Base-by-base conservation (phyloP, 2,113 vertebrate species). In the Halcyon senegalensis region DNA sequence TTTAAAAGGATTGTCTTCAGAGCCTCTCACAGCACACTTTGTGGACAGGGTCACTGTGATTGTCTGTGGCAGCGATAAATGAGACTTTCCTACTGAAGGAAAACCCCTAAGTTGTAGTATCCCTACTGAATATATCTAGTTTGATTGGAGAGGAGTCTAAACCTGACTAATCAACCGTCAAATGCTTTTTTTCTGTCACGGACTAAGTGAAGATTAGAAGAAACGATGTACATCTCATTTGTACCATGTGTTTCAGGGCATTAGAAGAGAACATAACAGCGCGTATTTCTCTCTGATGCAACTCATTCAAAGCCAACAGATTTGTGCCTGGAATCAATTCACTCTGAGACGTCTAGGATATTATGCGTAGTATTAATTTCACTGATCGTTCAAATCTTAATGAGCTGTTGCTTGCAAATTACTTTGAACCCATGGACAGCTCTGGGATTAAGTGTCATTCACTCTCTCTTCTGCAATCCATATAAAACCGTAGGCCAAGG, bases 21-120 rank as follows among this genome's bases (percentile, higher is more conserved):
- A 75, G 41, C 43, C 28, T 78, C 13, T 60, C 13, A 16, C 0
- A 2, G 46, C 81, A 51, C 0, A 0, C 18, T 70, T 55, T 78
- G 30, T 39, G 37, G 5, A 10, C 14, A 18, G 37, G 7, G 15
- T 66, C 58, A 63, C 30, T 4, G 0, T 63, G 48, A 68, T 53
- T 39, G 39, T 7, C 39, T 63, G 33, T 1, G 3, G 27, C 41
- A 59, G 41, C 16, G 27, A 72, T 10, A 66, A 72, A 70, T 1
- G 8, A 94, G 64, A 23, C 60, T 59, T 81, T 44, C n/a, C 31
- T 39, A 37, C 21, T 30, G n/a, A 72, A 82, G n/a, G 35, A 39
- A 63, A 68, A 10, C 7, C 2, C 3, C 0, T 11, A 41, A n/a
- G n/a, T 46, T 58, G 80, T 51, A 43, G 6, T 56, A 68, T 41